Conservation (phyloP, 2,113 vertebrate genomes). For the Erythrocercus mccallii region DNA sequence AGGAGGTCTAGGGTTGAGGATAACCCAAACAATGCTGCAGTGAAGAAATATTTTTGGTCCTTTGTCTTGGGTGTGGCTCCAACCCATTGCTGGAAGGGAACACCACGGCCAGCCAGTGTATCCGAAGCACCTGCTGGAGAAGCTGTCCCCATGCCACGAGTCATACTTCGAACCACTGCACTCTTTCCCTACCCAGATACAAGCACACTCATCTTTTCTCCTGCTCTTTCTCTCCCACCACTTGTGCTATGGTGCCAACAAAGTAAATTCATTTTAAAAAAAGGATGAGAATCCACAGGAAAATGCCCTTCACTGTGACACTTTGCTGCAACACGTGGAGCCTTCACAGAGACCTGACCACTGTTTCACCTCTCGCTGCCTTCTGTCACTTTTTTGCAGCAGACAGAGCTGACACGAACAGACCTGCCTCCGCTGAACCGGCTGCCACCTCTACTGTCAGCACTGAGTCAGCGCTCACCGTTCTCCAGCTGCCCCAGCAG, state of each 20-base stretch:
- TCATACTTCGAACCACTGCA: not conserved
- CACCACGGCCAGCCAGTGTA: not conserved
- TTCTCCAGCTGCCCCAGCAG: not conserved
- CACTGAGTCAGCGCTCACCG: not conserved
- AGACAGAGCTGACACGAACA: not conserved
- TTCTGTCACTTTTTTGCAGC: not conserved
- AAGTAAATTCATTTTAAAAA: not conserved
- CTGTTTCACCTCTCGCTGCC: not conserved
- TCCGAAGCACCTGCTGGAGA: accelerated
- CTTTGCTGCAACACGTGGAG: not conserved
- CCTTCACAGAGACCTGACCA: not conserved
- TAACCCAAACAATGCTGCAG: not conserved
- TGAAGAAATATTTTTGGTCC: not conserved
- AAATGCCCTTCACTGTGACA: not conserved
- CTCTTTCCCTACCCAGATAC: not conserved
- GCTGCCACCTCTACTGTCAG: not conserved
- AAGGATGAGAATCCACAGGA: not conserved
- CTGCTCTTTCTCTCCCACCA: not conserved
- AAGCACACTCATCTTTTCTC: not conserved
- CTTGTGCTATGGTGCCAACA: not conserved
- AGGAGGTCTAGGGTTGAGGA: not conserved
- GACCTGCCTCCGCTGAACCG: not conserved
- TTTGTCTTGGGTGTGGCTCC: not conserved
- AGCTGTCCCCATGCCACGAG: not conserved
- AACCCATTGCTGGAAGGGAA: not conserved